Evolutionary conservation across 1,140 invertebrate species (phyloP).

Genomic region (Zaprionus ghesquierei): DNA sequence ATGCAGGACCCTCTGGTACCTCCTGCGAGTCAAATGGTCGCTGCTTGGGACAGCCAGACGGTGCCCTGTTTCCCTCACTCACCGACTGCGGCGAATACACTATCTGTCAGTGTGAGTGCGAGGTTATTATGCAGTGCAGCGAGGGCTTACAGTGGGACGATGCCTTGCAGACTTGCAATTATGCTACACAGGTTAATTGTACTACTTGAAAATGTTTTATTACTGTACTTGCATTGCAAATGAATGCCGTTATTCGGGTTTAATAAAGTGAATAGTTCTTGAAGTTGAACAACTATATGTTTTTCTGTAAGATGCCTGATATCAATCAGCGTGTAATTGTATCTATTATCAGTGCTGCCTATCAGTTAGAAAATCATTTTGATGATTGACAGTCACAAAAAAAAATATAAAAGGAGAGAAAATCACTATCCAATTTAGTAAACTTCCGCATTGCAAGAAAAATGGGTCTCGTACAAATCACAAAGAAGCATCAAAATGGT

Average conservation of each 20-base stretch:
- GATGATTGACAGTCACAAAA: constrained; percentile 14
- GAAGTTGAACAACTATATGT: neutral
- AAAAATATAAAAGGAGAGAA: constrained; percentile 18
- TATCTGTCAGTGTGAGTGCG: constrained; percentile 66
- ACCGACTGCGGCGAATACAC: constrained; percentile 40
- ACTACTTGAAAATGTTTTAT: neutral
- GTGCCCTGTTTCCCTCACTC: constrained; percentile 26
- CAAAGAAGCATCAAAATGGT: constrained; percentile 10
- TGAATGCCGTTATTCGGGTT: neutral
- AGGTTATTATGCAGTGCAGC: constrained; percentile 47
- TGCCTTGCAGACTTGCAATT: constrained; percentile 30
- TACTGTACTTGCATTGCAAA: neutral
- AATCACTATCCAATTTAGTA: constrained; percentile 5
- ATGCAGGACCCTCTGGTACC: constrained; percentile 58
- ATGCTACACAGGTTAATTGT: constrained; percentile 20
- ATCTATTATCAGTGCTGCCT: constrained; percentile 5
- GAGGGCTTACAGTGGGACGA: constrained; percentile 47
- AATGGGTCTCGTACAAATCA: constrained; percentile 11
- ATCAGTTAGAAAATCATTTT: constrained; percentile 19
- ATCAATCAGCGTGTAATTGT: constrained; percentile 9
- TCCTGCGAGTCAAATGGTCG: constrained; percentile 59
- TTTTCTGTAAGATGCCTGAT: neutral
- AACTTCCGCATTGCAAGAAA: neutral
- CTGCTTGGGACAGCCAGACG: constrained; percentile 39
- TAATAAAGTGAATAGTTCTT: neutral